Percentiles rank a stretch among this genome's conserved stretches.
These are phyloP conservation scores for Dipus sagitta DNA, from an alignment of 2,797 vertebrate species.

Conservation along the genomic window DNA sequence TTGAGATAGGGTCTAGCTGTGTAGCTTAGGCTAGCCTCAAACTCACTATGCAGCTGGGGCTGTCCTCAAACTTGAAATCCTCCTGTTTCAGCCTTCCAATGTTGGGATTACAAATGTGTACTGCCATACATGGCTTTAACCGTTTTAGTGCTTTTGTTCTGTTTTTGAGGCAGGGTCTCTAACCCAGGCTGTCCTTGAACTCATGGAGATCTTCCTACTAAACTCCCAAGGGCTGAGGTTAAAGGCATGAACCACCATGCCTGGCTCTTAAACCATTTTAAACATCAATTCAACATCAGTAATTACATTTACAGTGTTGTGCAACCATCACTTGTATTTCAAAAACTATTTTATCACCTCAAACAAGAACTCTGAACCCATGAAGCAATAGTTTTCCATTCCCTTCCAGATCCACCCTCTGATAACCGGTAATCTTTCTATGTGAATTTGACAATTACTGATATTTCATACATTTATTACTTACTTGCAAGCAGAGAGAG, in stretches of 20 bases:
- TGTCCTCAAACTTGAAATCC: neutral
- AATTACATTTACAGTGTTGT: constrained; percentile 36
- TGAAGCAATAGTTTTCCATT: constrained; percentile 44
- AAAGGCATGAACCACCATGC: no score
- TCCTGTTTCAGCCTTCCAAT: neutral
- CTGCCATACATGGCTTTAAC: no score
- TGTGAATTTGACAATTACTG: constrained; percentile 22
- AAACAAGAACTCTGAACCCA: constrained; percentile 60
- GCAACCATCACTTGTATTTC: constrained; percentile 37
- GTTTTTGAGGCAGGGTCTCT: no score
- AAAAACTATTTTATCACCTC: constrained; percentile 46
- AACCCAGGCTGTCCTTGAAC: no score
- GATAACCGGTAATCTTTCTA: neutral
- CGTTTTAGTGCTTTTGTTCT: no score
- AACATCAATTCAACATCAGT: constrained; percentile 33
- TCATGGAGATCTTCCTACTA: no score
- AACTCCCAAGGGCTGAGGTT: no score
- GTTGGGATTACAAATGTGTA: no score
- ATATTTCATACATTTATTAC: neutral
- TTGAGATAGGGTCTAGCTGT: neutral
- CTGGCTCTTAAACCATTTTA: neutral
- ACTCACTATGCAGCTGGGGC: neutral
- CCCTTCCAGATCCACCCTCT: neutral
- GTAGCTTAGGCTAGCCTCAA: neutral
- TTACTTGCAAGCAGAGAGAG: neutral